phyloP scores from a whole-genome alignment of 2,888 invertebrate species.

The Nudaria mundana region DNA sequence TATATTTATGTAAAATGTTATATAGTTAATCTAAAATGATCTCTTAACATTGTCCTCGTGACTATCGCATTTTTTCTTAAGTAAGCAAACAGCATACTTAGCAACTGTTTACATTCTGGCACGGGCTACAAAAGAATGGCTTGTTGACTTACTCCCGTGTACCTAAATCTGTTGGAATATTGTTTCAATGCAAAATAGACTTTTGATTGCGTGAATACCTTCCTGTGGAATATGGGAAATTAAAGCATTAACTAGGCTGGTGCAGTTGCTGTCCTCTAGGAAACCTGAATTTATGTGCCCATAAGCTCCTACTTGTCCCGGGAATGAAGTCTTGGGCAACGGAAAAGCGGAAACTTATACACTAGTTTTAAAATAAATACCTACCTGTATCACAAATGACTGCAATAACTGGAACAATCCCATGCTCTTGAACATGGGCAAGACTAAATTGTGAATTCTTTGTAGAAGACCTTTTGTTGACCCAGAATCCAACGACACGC shows the following conservation, averaged over 20 bases:
- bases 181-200: no score
- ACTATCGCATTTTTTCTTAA: constrained; percentile 12
- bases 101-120: constrained; percentile 30
- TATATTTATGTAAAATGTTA: not conserved
- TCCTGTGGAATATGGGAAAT: no score
- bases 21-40: not conserved
- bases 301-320: no score
- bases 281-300: no score
- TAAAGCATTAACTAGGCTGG: no score
- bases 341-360: not conserved
- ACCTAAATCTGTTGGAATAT: no score
- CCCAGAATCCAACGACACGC: constrained; percentile 22
- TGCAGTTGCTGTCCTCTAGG: no score
- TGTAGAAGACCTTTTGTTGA: constrained; percentile 17
- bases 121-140: constrained; percentile 17
- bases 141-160: constrained; percentile 14
- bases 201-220: no score
- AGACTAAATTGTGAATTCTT: constrained; percentile 17
- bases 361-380: not conserved
- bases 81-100: constrained; percentile 29
- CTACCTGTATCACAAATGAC: constrained; percentile 3
- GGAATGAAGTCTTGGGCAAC: no score
- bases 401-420: constrained; percentile 16
- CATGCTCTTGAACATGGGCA: constrained; percentile 21
- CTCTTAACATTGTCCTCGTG: not conserved